Conservation (phyloP, 1,140 invertebrate species). For the Lasioglossum albipes region DNA sequence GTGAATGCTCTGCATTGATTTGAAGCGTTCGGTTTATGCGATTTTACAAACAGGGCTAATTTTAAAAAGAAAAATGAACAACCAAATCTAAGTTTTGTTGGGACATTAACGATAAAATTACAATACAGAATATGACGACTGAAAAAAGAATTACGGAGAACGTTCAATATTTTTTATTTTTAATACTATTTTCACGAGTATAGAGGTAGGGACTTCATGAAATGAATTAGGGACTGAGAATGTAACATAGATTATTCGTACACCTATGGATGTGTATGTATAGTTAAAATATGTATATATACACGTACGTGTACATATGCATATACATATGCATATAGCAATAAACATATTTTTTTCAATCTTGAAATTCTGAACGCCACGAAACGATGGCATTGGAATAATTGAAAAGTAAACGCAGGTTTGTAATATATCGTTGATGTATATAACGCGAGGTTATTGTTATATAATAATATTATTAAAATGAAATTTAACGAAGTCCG, state of each 20-base stretch:
- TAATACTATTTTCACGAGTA: constrained; percentile 61
- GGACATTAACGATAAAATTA: constrained; percentile 8
- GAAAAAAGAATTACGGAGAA: constrained; percentile 31
- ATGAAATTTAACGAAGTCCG: constrained; percentile 61
- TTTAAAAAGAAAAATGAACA: constrained; percentile 5
- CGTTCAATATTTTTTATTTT: constrained; percentile 65
- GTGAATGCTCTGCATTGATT: constrained; percentile 44
- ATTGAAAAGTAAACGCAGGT: constrained; percentile 36
- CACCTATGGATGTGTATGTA: constrained; percentile 40
- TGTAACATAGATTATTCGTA: constrained; percentile 51
- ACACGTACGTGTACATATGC: constrained; percentile 28
- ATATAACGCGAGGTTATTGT: constrained; percentile 77
- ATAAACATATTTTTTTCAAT: constrained; percentile 65
- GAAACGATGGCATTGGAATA: constrained; percentile 40
- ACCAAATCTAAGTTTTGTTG: constrained; percentile 28
- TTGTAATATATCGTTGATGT: constrained; percentile 78
- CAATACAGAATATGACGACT: constrained; percentile 26
- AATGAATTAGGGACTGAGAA: constrained; percentile 29
- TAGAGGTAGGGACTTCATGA: constrained; percentile 51
- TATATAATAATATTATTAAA: constrained; percentile 76
- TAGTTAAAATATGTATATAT: constrained; percentile 33
- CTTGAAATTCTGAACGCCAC: constrained; percentile 33
- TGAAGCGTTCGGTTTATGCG: constrained; percentile 2
- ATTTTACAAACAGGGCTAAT: background rate
- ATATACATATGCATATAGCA: constrained; percentile 55